Base-by-base conservation (phyloP, 2,888 invertebrate species). In the Lasioglossum leucozonium region DNA sequence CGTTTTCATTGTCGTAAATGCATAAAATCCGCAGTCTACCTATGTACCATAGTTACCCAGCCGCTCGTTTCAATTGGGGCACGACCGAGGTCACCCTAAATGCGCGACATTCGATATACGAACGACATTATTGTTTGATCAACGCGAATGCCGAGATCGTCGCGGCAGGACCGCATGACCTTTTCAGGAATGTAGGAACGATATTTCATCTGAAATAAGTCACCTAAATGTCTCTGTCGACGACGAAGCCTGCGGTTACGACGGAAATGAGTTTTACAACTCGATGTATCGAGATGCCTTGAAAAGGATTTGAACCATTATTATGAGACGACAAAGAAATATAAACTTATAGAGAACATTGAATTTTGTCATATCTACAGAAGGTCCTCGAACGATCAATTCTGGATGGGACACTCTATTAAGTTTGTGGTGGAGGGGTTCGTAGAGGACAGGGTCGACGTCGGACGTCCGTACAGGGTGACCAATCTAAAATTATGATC, bases 121-220 rank as follows among this genome's bases (percentile, higher is more conserved):
- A 55, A 55, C 10, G 55, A 55, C n/a, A 55, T 55, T 55, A 55
- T 55, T 55, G 55, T 55, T 55, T n/a, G 55, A 55, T 55, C 55
- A 55, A 55, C 55, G 55, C 0, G n/a, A n/a, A n/a, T n/a, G 11
- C 26, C 13, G 62, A 62, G 62, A 62, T 62, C 62, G 26, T 5
- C 62, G 30, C 16, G 30, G 13, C 30, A 62, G 62, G 62, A 62
- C 6, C 8, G 62, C 62, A 62, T 62, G 62, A 62, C 62, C 62
- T 62, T 62, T 62, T 62, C 62, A 62, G 62, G 62, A 62, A 62
- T 62, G 62, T 30, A 16, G 62, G 16, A 62, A 62, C 26, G 26
- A 62, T 26, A 30, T 62, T 16, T 62, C 30, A 62, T 62, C 62
- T 2, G 30, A 62, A 62, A 62, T 62, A 62, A 62, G 62, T 62